These are phyloP conservation scores for Setophaga kirtlandii DNA, from an alignment of 2,113 vertebrate species.

Conservation along the genomic window DNA sequence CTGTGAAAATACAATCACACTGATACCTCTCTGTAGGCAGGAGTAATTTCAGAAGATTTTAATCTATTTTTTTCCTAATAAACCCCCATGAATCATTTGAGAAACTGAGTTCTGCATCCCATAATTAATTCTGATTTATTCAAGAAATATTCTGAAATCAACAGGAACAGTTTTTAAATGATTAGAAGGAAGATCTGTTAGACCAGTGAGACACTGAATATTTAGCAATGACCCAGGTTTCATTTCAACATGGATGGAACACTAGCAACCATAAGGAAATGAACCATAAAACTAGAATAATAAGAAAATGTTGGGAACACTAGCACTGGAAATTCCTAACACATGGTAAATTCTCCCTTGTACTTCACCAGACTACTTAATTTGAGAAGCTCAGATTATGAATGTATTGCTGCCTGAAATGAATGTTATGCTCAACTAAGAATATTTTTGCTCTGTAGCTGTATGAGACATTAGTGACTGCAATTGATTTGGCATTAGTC, in stretches of 20 bases:
- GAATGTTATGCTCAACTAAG: not conserved
- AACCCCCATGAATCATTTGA: not conserved
- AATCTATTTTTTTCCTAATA: not conserved
- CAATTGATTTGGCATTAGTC: slow-evolving; percentile 39
- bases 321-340: not conserved
- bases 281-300: not conserved
- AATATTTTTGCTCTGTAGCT: not conserved
- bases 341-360: not conserved
- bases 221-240: not conserved
- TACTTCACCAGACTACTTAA: not conserved
- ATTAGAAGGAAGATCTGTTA: not conserved
- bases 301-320: not conserved
- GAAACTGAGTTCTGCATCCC: not conserved
- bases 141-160: not conserved
- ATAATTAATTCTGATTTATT: not conserved
- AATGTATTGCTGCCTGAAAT: not conserved
- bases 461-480: not conserved
- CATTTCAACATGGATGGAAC: not conserved
- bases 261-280: not conserved
- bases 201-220: not conserved
- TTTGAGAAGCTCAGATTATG: not conserved
- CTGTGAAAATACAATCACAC: not conserved
- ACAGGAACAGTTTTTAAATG: not conserved
- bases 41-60: not conserved
- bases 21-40: not conserved